phyloP scores from a whole-genome alignment of 1,140 invertebrate genomes.

The Musca vetustissima region DNA sequence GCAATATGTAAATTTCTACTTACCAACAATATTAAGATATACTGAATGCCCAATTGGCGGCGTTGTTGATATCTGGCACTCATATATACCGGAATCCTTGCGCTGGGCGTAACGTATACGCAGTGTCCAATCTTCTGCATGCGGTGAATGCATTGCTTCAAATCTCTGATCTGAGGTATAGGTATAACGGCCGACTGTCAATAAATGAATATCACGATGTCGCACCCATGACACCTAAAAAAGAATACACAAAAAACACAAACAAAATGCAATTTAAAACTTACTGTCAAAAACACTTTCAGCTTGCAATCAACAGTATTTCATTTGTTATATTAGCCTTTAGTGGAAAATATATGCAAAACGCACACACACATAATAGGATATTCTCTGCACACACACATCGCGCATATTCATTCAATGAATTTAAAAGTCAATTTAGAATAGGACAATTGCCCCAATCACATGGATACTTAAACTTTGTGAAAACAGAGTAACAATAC shows the following conservation, averaged over 20 bases:
- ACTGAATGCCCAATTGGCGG: slow-evolving; percentile 79
- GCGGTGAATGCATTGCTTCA: slow-evolving; percentile 73
- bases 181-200: slow-evolving; percentile 82
- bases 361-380: neutral
- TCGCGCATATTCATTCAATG: too few relatives aligned
- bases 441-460: slow-evolving; percentile 19
- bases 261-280: too few relatives aligned
- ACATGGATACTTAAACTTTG: slow-evolving; percentile 18
- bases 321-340: too few relatives aligned
- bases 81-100: slow-evolving; percentile 79
- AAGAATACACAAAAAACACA: slow-evolving; percentile 17
- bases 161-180: slow-evolving; percentile 85
- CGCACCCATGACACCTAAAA: slow-evolving; percentile 85
- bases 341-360: neutral
- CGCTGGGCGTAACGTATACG: slow-evolving; percentile 73
- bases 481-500: too few relatives aligned
- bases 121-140: slow-evolving; percentile 77
- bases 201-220: slow-evolving; percentile 80
- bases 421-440: slow-evolving; percentile 15
- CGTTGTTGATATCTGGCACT: slow-evolving; percentile 85
- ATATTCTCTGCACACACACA: neutral
- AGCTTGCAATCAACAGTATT: too few relatives aligned
- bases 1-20: slow-evolving; percentile 54
- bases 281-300: neutral
- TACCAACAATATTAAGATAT: slow-evolving; percentile 77